Evolutionary conservation across 2,113 vertebrate species (phyloP).

Genomic region (Pangasianodon gigas): DNA sequence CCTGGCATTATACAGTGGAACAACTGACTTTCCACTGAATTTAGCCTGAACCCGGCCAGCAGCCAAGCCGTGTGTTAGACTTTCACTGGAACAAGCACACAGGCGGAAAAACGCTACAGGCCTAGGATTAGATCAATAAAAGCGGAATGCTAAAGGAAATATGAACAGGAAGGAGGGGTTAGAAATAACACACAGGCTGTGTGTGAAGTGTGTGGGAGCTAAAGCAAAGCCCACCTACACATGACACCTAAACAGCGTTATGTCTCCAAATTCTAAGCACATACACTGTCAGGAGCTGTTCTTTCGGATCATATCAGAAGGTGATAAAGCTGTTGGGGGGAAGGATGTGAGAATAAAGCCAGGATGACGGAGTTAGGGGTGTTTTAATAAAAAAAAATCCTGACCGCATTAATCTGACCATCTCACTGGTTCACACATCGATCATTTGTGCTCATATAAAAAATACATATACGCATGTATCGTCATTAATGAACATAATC

Average conservation of each 20-base stretch:
- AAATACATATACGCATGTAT: not conserved
- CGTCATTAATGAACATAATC: not conserved
- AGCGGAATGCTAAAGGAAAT: not conserved
- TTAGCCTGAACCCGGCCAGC: not conserved
- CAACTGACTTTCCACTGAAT: constrained; percentile 38
- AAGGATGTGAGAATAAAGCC: not conserved
- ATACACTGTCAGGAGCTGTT: not conserved
- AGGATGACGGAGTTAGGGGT: not conserved
- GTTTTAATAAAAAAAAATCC: not conserved
- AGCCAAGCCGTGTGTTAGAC: not conserved
- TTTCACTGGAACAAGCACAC: not conserved
- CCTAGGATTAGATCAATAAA: not conserved
- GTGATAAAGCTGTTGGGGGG: not conserved
- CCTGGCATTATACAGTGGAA: not conserved
- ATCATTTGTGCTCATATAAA: too few relatives aligned
- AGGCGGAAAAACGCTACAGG: not conserved
- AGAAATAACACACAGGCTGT: not conserved
- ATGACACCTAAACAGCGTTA: not conserved
- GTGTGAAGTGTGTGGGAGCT: not conserved
- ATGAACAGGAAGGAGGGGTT: not conserved
- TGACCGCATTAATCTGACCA: not conserved
- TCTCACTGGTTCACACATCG: not conserved
- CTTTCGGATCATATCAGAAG: too few relatives aligned
- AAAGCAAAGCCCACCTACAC: not conserved
- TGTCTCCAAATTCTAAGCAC: not conserved